Percentiles rank a stretch among this genome's conserved stretches.
Evolutionary conservation across 2,113 vertebrate species (phyloP).

Genomic region (Zosterops hypoxanthus): DNA sequence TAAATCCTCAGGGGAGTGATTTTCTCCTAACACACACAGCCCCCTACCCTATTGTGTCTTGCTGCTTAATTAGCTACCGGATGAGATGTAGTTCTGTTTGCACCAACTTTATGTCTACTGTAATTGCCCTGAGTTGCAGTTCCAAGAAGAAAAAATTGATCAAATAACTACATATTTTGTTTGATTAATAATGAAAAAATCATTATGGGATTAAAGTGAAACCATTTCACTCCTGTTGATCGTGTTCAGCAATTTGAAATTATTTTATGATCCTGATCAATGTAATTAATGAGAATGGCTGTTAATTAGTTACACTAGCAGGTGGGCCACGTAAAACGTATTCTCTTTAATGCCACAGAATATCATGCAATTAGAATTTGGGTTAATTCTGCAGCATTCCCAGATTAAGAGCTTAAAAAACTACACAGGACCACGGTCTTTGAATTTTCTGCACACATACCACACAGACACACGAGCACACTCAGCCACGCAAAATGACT

Average conservation of each 20-base stretch:
- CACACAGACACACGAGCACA: neutral
- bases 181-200: conserved; percentile 81
- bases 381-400: conserved; percentile 1
- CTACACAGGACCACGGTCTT: neutral
- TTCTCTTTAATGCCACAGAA: conserved; percentile 64
- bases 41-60: conserved; percentile 35
- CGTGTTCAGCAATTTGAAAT: conserved; percentile 74
- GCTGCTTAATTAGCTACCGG: conserved; percentile 72
- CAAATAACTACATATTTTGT: conserved; percentile 75
- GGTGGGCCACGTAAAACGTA: conserved; percentile 71
- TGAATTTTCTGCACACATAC: neutral
- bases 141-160: conserved; percentile 66
- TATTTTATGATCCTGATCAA: conserved; percentile 83
- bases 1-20: conserved; percentile 54
- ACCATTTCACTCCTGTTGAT: conserved; percentile 77
- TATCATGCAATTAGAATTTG: conserved; percentile 17
- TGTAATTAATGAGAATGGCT: conserved; percentile 81
- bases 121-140: conserved; percentile 71
- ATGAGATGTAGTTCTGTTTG: conserved; percentile 72
- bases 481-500: neutral
- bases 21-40: conserved; percentile 50
- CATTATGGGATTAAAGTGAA: conserved; percentile 78
- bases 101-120: conserved; percentile 68
- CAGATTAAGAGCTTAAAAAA: neutral
- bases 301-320: conserved; percentile 83